Base-by-base conservation (phyloP, 1,140 invertebrate genomes). In the Dryas iulia region DNA sequence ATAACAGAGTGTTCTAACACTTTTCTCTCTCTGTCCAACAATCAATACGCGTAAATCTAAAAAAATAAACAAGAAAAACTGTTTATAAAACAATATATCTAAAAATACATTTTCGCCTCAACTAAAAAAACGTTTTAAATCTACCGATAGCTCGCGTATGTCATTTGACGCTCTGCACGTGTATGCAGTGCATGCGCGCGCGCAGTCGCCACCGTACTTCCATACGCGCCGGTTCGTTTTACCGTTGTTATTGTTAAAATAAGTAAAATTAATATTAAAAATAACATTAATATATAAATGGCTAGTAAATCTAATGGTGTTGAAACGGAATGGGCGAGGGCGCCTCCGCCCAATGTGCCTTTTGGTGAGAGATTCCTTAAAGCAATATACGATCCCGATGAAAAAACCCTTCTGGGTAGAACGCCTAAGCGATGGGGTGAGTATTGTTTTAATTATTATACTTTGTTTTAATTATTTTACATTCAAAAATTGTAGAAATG, bases 351-450 rank as follows among this genome's bases (percentile, higher is more conserved):
- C 0, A 84, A 84, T 4, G 92, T 93, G 65, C 93, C 93, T 0
- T 86, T 90, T 59, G 94, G 94, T 93, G 76, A 94, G 71, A 88
- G 89, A 28, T 86, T 96, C 35, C 83, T 87, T 11, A 90, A 94
- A 73, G 93, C 92, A 24, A 82, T 97, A 35, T 96, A 96, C 85
- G 93, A 97, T 92, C 92, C 94, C 0, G 87, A 94, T 10, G 94
- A 93, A 58, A 93, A 92, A 68, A 92, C 94, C 57, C 92, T 96
- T 74, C 89, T 97, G 10, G 96, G 96, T 24, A 92, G 96, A 74
- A 96, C 94, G 52, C 90, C 87, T 0, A 94, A 93, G 82, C 94
- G 94, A 92, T 97, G 96, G 96, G 94, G 96, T 97, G 93, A 94
- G 94, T 93, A 8, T 47, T 47, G 5, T 21, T 3, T 10, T 47